Conservation (phyloP, 1,140 invertebrate genomes). For the Temnothorax nylanderi region DNA sequence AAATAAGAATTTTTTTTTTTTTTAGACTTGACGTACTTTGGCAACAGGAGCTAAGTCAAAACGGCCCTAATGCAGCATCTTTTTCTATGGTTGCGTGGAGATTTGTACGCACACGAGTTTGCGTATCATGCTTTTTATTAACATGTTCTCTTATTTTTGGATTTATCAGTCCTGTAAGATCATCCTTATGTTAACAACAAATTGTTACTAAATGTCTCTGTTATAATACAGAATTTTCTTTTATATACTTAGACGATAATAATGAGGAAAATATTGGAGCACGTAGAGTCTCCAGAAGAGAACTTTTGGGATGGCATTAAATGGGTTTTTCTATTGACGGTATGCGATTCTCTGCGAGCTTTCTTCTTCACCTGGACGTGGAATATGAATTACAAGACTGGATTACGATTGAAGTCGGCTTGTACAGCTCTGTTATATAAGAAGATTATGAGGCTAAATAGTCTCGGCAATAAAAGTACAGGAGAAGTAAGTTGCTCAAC, state of each 20-base stretch:
- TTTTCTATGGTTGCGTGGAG: constrained; percentile 86
- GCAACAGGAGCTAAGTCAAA: constrained; percentile 89
- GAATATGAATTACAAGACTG: constrained; percentile 88
- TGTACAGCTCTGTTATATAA: constrained; percentile 88
- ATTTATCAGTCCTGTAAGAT: constrained; percentile 88
- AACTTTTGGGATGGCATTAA: constrained; percentile 83
- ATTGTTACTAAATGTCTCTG: not conserved
- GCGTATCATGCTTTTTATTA: constrained; percentile 86
- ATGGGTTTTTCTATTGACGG: constrained; percentile 85
- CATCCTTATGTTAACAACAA: constrained; percentile 27
- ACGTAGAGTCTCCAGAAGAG: constrained; percentile 82
- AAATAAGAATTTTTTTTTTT: constrained; percentile 49
- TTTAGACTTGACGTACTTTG: constrained; percentile 85
- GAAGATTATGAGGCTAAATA: constrained; percentile 88
- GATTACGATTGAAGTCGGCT: constrained; percentile 87
- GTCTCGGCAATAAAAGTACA: constrained; percentile 86
- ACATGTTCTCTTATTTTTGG: constrained; percentile 86
- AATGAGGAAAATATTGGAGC: constrained; percentile 86
- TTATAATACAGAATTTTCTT: constrained; percentile 27
- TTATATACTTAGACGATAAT: constrained; percentile 85
- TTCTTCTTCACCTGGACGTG: constrained; percentile 88
- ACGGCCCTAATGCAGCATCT: constrained; percentile 85
- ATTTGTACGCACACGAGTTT: constrained; percentile 87
- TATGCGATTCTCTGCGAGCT: constrained; percentile 87
- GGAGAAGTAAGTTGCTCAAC: constrained; percentile 86